Percentiles rank a stretch among this genome's conserved stretches.
These are phyloP conservation scores for Pseudomugil gertrudae DNA, from an alignment of 2,797 vertebrate species.

Conservation along the genomic window DNA sequence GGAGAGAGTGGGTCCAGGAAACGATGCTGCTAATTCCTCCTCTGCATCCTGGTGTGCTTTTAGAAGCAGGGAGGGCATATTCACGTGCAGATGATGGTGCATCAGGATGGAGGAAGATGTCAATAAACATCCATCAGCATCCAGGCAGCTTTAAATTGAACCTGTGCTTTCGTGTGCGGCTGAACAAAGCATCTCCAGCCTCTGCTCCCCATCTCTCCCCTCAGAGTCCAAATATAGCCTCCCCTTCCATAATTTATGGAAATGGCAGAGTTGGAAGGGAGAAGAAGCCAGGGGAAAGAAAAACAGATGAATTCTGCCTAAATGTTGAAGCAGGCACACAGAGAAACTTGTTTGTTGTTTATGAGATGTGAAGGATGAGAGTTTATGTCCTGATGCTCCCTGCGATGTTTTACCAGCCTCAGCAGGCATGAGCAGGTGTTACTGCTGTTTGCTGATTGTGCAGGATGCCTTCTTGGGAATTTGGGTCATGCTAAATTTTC, in stretches of 20 bases:
- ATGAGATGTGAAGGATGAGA: not conserved
- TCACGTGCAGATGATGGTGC: not conserved
- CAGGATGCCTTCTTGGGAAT: not conserved
- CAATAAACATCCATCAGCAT: slow-evolving; percentile 28
- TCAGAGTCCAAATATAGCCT: slow-evolving; percentile 79
- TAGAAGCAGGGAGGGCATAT: not conserved
- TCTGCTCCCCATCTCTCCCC: slow-evolving; percentile 4
- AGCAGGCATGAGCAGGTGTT: slow-evolving; percentile 1
- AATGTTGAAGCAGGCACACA: slow-evolving; percentile 2
- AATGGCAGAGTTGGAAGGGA: slow-evolving; percentile 55
- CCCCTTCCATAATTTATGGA: slow-evolving; percentile 79
- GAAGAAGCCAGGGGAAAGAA: slow-evolving; percentile 9
- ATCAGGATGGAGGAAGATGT: slow-evolving; percentile 2
- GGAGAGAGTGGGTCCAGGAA: no score
- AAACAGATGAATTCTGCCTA: slow-evolving; percentile 2
- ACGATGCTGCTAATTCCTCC: not conserved
- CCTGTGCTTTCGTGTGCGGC: slow-evolving; percentile 20
- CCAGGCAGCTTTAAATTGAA: slow-evolving; percentile 18
- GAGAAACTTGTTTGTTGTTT: slow-evolving; percentile 23
- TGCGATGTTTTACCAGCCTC: not conserved
- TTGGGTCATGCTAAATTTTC: no score
- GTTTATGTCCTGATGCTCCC: not conserved
- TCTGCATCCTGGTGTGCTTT: not conserved
- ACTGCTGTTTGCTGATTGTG: not conserved
- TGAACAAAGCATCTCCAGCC: slow-evolving; percentile 61